These are phyloP conservation scores for Schizothorax lantsangensis DNA, from an alignment of 2,797 vertebrate species.

Conservation along the genomic window DNA sequence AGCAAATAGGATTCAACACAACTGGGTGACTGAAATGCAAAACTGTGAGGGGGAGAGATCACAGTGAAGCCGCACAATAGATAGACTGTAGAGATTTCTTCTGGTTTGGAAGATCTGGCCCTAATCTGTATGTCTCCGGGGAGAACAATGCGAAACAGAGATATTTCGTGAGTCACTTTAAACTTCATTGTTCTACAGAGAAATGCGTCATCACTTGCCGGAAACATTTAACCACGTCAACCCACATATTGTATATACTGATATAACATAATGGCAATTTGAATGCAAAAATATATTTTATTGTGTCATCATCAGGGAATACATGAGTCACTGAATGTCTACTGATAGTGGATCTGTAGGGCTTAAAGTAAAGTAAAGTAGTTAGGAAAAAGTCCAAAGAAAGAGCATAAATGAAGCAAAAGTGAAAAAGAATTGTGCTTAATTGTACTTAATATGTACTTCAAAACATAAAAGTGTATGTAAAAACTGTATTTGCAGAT, in stretches of 20 bases:
- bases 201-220: constrained; percentile 59
- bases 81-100: constrained; percentile 58
- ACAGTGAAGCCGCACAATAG: constrained; percentile 47
- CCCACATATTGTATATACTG: constrained; percentile 1
- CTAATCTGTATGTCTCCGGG: constrained; percentile 38
- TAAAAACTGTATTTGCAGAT: background rate
- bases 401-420: background rate
- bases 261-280: constrained; percentile 20
- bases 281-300: background rate
- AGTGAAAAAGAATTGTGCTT: background rate
- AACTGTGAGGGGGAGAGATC: constrained; percentile 47
- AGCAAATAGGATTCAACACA: constrained; percentile 32
- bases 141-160: constrained; percentile 51
- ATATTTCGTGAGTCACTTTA: constrained; percentile 55
- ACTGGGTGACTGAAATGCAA: constrained; percentile 47
- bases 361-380: background rate
- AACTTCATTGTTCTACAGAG: constrained; percentile 54
- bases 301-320: background rate
- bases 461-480: background rate
- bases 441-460: background rate
- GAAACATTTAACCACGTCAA: constrained; percentile 26
- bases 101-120: constrained; percentile 23
- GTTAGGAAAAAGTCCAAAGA: background rate
- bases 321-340: background rate
- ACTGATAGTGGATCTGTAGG: background rate